A percentile compares a stretch with the other conserved stretches of the same genome.
Conservation (phyloP, 2,113 vertebrate species). For the Dasyurus viverrinus region DNA sequence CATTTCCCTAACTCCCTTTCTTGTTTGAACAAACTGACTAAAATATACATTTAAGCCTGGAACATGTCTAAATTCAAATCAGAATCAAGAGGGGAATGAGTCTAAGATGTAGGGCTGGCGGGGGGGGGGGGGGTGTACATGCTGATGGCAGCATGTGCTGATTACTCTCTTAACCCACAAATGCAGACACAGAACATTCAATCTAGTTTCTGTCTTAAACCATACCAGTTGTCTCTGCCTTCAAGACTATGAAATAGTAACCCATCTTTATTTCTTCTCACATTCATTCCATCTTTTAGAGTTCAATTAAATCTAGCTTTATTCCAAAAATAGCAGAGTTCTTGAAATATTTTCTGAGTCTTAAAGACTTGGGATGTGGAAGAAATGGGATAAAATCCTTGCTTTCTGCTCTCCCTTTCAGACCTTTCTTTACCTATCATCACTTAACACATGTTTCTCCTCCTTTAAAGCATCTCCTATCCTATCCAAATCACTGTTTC, state of each 20-base stretch:
- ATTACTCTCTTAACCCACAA: background rate
- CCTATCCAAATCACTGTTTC: background rate
- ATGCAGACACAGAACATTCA: background rate
- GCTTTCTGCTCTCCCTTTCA: background rate
- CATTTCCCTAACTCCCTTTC: background rate
- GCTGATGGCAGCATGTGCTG: background rate
- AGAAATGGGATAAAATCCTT: background rate
- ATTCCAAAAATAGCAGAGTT: background rate
- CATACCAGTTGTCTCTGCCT: background rate
- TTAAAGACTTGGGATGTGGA: background rate
- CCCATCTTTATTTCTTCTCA: background rate
- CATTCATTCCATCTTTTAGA: background rate
- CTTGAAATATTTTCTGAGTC: background rate
- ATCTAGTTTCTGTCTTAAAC: background rate
- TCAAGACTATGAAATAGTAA: background rate
- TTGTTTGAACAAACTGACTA: background rate
- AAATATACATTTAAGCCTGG: background rate
- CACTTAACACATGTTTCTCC: background rate
- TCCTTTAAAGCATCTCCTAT: background rate
- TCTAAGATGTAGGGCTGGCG: background rate
- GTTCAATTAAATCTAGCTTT: background rate
- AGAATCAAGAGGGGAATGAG: background rate
- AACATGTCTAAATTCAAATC: background rate
- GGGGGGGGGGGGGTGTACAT: background rate
- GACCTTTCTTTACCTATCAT: background rate